Base-by-base conservation (phyloP, 2,113 vertebrate species). In the Panthera tigris region DNA sequence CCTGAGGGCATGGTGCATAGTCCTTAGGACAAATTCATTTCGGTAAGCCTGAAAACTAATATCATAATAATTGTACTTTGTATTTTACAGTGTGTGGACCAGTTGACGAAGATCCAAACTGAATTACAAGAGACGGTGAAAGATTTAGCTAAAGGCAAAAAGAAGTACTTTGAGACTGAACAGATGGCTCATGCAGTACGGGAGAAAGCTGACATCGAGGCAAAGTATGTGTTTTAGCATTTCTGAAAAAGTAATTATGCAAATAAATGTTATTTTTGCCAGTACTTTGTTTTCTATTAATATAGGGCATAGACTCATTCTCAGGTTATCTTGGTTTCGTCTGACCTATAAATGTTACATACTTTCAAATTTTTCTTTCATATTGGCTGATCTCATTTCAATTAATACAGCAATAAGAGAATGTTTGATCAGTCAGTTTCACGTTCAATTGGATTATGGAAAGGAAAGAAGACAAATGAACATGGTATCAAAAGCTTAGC, bases 71-170 rank as follows among this genome's bases (percentile, higher is more conserved):
- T 97, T 98, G 84, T 33, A 86, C n/a, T 45, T 98, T 92, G 15
- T 97, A 69, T 97, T 96, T 97, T 98, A 23, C 95, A 99, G 99
- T 99, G 99, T 48, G 99, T 99, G 97, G 99, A 99, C 98, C 99
- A 99, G 98, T 98, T 99, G 99, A 99, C 99, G 25, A 99, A 99
- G 97, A 99, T 99, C 98, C 99, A 99, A 98, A 98, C 99, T 45
- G 99, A 99, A 98, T 98, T 99, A 91, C 99, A 99, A 98, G 99
- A 99, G 98, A 99, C 99, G 10, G 99, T 99, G 94, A 99, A 99
- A 98, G 99, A 99, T 98, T 98, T 99, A 99, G 99, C 99, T 93
- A 99, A 99, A 99, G 99, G 99, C 99, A 99, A 99, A 98, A 99
- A 99, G 98, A 99, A 99, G 98, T 99, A 99, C 99, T 99, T 99